These are phyloP conservation scores for Dasypogon diadema DNA, from an alignment of 2,888 invertebrate species.

Conservation along the genomic window DNA sequence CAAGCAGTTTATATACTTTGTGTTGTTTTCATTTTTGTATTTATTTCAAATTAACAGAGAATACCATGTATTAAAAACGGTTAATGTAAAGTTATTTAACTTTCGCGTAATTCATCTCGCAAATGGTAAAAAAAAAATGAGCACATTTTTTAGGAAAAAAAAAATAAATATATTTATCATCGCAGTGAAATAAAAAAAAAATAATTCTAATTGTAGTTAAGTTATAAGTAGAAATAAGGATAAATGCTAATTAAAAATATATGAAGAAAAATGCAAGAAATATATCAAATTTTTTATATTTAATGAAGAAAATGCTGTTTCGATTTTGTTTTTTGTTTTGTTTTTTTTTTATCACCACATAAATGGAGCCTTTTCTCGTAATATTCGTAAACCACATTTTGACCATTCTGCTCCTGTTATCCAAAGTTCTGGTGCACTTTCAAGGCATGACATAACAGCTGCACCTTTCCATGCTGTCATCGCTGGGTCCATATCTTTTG, in stretches of 20 bases:
- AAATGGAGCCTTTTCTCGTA: constrained; percentile 93
- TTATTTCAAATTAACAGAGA: constrained; percentile 43
- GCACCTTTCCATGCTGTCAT: constrained; percentile 96
- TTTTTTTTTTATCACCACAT: constrained; percentile 75
- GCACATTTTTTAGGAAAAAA: constrained; percentile 29
- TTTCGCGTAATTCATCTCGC: constrained; percentile 35
- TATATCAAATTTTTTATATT: constrained; percentile 53
- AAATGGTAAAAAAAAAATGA: constrained; percentile 20
- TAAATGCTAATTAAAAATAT: constrained; percentile 37
- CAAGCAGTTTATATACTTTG: constrained; percentile 20
- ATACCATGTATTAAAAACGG: constrained; percentile 41
- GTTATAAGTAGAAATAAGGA: constrained; percentile 28
- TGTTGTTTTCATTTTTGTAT: constrained; percentile 29
- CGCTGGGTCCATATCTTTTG: constrained; percentile 92
- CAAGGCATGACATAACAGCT: constrained; percentile 91
- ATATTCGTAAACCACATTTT: constrained; percentile 83
- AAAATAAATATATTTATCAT: constrained; percentile 42
- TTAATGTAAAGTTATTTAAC: constrained; percentile 45
- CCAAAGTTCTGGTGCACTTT: constrained; percentile 94
- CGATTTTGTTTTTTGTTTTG: constrained; percentile 3
- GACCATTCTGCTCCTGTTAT: constrained; percentile 88
- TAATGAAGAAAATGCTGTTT: constrained; percentile 5
- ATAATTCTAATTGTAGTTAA: constrained; percentile 3
- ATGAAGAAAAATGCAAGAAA: constrained; percentile 50
- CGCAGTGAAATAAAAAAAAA: constrained; percentile 26